Percentiles rank a stretch among this genome's conserved stretches.
These are phyloP conservation scores for Rutilus rutilus DNA, from an alignment of 2,113 vertebrate genomes.

Conservation along the genomic window DNA sequence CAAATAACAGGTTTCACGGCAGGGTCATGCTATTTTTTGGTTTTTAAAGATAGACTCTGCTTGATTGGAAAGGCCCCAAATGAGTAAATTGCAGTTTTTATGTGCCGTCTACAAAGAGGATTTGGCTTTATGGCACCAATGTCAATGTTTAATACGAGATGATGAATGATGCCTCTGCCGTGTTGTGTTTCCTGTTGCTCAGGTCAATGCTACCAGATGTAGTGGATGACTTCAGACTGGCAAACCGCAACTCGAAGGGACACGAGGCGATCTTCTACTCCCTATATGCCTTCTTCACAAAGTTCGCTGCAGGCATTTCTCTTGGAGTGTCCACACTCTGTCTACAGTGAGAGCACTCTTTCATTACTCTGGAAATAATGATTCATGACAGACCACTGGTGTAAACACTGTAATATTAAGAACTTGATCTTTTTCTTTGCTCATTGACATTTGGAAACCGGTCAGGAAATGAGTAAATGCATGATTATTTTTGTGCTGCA, in stretches of 20 bases:
- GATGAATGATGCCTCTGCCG: background rate
- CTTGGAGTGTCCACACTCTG: constrained; percentile 92
- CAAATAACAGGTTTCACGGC: constrained; percentile 28
- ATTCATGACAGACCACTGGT: background rate
- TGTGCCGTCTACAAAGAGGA: constrained; percentile 8
- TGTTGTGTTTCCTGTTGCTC: constrained; percentile 48
- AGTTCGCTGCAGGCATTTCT: constrained; percentile 87
- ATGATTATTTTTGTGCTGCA: no score
- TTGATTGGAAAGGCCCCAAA: constrained; percentile 8
- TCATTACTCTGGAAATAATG: constrained; percentile 1
- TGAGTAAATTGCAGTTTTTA: constrained; percentile 15
- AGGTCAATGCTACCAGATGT: constrained; percentile 98
- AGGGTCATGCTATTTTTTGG: constrained; percentile 20
- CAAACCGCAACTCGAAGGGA: constrained; percentile 81
- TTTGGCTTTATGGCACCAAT: background rate
- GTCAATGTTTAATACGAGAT: background rate
- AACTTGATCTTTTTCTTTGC: background rate
- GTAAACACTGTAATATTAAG: background rate
- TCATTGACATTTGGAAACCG: no score
- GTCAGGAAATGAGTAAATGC: no score
- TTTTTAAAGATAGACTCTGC: constrained; percentile 23
- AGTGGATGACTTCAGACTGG: constrained; percentile 89
- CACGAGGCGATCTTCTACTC: constrained; percentile 98
- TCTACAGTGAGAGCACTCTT: constrained; percentile 84
- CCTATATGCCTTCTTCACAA: constrained; percentile 94